Base-by-base conservation (phyloP, 2,888 invertebrate genomes). In the Azorinus chamasolen region DNA sequence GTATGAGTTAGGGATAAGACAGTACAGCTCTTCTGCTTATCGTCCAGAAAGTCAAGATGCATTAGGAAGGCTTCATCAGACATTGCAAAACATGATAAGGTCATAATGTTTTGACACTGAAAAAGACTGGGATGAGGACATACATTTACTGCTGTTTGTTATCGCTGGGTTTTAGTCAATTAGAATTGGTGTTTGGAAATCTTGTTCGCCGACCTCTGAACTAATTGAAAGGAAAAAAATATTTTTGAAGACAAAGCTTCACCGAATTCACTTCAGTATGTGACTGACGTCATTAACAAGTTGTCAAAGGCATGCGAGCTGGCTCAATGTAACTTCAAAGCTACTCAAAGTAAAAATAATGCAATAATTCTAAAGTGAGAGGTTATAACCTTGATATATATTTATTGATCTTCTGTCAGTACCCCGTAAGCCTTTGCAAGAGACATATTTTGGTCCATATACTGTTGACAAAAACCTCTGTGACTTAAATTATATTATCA, bases 21-120 rank as follows among this genome's bases (percentile, higher is more conserved):
- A n/a, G n/a, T n/a, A n/a, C n/a, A 62, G 83, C 84, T 27, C 68
- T 86, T 50, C 86, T 85, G n/a, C 18, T 61, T 84, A 18, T 80
- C 80, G 57, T 75, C 79, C 64, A 83, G 76, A 14, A 82, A 71
- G 45, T 41, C 79, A 20, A 65, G 50, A 39, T 58, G 58, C 1
- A 70, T 85, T n/a, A 55, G 76, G 16, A 81, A 77, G 51, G 79
- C 77, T 43, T n/a, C n/a, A n/a, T n/a, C n/a, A n/a, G n/a, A n/a
- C n/a, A n/a, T n/a, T n/a, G n/a, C n/a, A n/a, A n/a, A n/a, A n/a
- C n/a, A n/a, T n/a, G n/a, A n/a, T n/a, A n/a, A n/a, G n/a, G n/a
- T n/a, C n/a, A n/a, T n/a, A n/a, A n/a, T n/a, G n/a, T n/a, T n/a
- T n/a, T n/a, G n/a, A n/a, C n/a, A n/a, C n/a, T n/a, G n/a, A n/a